Evolutionary conservation across 2,113 vertebrate species (phyloP).

Genomic region (Addax nasomaculatus): DNA sequence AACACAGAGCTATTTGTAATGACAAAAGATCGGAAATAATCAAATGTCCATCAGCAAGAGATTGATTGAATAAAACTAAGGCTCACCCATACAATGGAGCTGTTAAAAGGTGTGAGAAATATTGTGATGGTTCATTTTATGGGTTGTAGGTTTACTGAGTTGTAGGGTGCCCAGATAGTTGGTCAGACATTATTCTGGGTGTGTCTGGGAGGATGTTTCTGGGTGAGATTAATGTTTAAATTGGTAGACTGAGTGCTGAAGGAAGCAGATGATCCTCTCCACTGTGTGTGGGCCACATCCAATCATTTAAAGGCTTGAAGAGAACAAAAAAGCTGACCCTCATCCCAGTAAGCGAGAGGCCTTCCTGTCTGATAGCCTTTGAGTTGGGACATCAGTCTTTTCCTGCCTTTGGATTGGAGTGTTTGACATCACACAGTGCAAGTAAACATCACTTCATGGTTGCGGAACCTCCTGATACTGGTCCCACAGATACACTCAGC

Average conservation of each 20-base stretch:
- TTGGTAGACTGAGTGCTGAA: not conserved
- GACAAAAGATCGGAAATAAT: not conserved
- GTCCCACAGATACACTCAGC: not conserved
- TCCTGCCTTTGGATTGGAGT: not conserved
- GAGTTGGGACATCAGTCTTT: not conserved
- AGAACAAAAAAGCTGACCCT: not conserved
- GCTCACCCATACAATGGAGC: not conserved
- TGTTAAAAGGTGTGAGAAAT: not conserved
- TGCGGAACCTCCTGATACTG: not conserved
- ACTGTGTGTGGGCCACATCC: not conserved
- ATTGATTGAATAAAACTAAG: not conserved
- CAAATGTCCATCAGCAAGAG: not conserved
- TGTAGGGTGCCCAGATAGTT: rapidly evolving
- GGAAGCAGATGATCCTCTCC: not conserved
- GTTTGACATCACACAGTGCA: not conserved
- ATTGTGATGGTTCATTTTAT: not conserved
- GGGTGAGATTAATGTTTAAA: not conserved
- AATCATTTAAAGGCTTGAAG: not conserved
- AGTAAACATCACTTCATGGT: not conserved
- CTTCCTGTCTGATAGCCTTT: not conserved
- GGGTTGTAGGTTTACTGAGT: not conserved
- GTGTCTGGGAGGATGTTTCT: not conserved
- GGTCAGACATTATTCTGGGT: not conserved
- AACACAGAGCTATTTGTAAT: not conserved
- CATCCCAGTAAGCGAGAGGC: not conserved